phyloP scores from a whole-genome alignment of 2,113 vertebrate species.

The Edolisoma coerulescens region DNA sequence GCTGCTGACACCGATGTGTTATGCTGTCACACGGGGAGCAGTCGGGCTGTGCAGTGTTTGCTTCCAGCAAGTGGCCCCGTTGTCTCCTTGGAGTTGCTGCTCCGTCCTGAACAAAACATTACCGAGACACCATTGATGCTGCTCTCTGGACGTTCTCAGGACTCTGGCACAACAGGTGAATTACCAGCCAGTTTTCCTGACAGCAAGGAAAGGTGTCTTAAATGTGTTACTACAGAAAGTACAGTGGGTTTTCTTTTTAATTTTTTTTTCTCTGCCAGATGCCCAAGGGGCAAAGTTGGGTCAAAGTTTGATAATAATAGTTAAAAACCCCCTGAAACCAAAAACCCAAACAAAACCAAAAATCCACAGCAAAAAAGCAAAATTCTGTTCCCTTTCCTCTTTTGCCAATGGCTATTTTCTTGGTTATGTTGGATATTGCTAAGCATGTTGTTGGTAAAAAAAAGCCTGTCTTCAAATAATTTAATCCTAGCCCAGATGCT shows the following conservation, averaged over 20 bases:
- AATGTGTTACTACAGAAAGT: neutral
- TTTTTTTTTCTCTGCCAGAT: neutral
- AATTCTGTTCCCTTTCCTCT: neutral
- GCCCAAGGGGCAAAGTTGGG: neutral
- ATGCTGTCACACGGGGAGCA: fast-evolving
- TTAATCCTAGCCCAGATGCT: neutral
- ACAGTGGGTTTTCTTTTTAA: neutral
- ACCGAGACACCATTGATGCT: neutral
- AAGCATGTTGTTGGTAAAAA: neutral
- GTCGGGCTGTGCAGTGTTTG: neutral
- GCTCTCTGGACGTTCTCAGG: neutral
- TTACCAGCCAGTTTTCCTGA: neutral
- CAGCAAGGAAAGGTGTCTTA: neutral
- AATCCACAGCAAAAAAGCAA: neutral
- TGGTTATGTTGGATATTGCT: neutral
- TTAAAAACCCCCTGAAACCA: fast-evolving
- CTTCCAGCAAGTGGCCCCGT: neutral
- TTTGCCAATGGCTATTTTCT: neutral
- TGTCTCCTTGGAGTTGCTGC: neutral
- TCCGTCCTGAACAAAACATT: neutral
- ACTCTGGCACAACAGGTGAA: neutral
- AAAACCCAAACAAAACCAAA: neutral
- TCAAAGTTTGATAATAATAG: neutral
- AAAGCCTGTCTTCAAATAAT: neutral
- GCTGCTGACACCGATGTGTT: fast-evolving